Conservation (phyloP, 2,797 vertebrate species). For the Steatocranus sp. region DNA sequence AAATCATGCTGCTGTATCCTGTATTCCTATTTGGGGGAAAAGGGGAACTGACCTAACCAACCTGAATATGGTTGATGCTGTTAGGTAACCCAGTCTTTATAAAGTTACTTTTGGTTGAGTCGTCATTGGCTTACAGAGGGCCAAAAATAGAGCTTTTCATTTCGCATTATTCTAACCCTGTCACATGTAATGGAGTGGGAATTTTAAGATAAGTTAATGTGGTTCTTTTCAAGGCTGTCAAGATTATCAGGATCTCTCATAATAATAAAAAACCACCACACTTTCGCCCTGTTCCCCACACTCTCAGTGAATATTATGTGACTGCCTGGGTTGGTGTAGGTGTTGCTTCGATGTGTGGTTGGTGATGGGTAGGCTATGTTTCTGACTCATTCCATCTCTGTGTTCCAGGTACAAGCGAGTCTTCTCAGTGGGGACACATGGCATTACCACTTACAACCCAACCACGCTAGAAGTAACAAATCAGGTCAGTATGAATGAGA, state of each 20-base stretch:
- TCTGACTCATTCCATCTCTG: constrained; percentile 40
- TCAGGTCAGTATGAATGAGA: constrained; percentile 81
- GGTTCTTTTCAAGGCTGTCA: background rate
- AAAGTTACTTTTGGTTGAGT: constrained; percentile 10
- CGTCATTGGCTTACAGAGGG: background rate
- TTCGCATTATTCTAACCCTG: background rate
- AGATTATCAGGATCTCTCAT: background rate
- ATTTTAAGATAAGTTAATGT: background rate
- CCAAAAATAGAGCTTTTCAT: background rate
- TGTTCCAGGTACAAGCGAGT: constrained; percentile 92
- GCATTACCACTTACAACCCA: constrained; percentile 97
- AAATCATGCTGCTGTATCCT: background rate
- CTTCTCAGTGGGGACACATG: constrained; percentile 95
- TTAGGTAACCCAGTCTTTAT: background rate
- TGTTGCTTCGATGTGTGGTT: background rate
- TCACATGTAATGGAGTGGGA: background rate
- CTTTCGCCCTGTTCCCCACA: background rate
- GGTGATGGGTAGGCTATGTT: background rate
- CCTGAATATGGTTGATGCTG: background rate
- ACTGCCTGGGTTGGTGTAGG: background rate
- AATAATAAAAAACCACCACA: background rate
- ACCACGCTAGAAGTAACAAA: constrained; percentile 97
- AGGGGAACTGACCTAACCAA: background rate
- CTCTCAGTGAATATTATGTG: background rate
- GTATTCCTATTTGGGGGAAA: background rate